Percentiles rank a stretch among this genome's conserved stretches.
These are phyloP conservation scores for Python bivittatus DNA, from an alignment of 2,113 vertebrate genomes.

Conservation along the genomic window DNA sequence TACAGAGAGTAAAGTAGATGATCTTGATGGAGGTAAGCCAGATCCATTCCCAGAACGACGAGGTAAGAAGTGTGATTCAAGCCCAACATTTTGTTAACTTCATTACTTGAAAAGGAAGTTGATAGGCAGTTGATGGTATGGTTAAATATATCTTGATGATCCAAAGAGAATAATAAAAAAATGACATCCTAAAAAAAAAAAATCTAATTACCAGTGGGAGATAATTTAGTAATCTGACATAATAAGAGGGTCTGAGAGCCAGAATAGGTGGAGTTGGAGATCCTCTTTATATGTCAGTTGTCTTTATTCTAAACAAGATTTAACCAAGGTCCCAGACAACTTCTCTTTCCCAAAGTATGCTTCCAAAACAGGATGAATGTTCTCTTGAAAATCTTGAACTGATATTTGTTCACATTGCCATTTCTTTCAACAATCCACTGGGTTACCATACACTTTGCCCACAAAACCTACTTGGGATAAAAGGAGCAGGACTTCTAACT, in stretches of 20 bases:
- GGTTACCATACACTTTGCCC: no score
- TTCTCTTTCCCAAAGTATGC: neutral
- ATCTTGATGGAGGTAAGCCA: neutral
- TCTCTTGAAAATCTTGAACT: no score
- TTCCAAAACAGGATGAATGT: neutral
- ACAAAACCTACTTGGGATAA: no score
- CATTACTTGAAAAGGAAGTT: slow-evolving; percentile 1
- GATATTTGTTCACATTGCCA: no score
- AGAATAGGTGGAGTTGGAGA: neutral
- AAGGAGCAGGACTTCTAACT: no score
- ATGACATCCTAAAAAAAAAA: neutral
- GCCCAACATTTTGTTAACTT: neutral
- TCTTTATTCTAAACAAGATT: slow-evolving; percentile 34
- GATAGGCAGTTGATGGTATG: neutral
- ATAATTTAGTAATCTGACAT: slow-evolving; percentile 3
- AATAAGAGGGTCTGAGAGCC: neutral
- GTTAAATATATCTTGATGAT: slow-evolving; percentile 8
- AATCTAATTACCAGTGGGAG: slow-evolving; percentile 27
- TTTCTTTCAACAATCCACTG: no score
- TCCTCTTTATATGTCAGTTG: neutral
- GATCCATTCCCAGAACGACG: neutral
- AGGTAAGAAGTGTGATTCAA: neutral
- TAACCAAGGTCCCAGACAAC: neutral
- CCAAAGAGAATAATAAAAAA: neutral
- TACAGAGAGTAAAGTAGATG: neutral